Conservation (phyloP, 2,888 invertebrate species). For the Urechis unicinctus region DNA sequence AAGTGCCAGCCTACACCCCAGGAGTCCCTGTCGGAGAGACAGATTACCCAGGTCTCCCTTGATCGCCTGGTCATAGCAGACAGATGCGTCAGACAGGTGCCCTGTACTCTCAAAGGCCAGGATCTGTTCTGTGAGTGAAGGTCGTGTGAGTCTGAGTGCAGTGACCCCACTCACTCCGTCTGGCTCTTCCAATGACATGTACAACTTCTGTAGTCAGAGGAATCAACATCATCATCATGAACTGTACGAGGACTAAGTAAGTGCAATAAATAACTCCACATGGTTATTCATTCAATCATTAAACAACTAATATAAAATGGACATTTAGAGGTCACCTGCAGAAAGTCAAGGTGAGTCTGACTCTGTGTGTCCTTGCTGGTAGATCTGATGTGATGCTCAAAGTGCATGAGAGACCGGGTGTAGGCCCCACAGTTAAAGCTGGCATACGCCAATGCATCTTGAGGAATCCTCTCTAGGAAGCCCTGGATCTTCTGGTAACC, state of each 20-base stretch:
- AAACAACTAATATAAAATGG: no score
- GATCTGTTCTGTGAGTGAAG: conserved; percentile 75
- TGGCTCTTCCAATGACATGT: conserved; percentile 79
- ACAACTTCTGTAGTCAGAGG: conserved; percentile 72
- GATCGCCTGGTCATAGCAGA: conserved; percentile 79
- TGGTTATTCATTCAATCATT: no score
- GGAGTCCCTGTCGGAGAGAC: conserved; percentile 62
- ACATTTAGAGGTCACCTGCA: no score
- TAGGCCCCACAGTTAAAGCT: conserved; percentile 52
- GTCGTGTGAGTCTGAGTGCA: conserved; percentile 69
- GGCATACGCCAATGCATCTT: conserved; percentile 49
- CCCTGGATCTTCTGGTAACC: conserved; percentile 29
- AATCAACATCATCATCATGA: no score
- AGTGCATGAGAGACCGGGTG: conserved; percentile 51
- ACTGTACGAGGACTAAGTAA: no score
- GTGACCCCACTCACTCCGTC: conserved; percentile 76
- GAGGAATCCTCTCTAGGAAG: conserved; percentile 49
- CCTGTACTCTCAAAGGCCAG: conserved; percentile 68
- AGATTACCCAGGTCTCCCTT: conserved; percentile 52
- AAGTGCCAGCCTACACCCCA: conserved; percentile 77
- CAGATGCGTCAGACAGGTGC: conserved; percentile 66
- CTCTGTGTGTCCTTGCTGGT: conserved; percentile 37
- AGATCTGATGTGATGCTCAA: conserved; percentile 49
- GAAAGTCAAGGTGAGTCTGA: conserved; percentile 48
- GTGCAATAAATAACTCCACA: no score